phyloP scores from a whole-genome alignment of 2,888 invertebrate species.

The Labia minor region DNA sequence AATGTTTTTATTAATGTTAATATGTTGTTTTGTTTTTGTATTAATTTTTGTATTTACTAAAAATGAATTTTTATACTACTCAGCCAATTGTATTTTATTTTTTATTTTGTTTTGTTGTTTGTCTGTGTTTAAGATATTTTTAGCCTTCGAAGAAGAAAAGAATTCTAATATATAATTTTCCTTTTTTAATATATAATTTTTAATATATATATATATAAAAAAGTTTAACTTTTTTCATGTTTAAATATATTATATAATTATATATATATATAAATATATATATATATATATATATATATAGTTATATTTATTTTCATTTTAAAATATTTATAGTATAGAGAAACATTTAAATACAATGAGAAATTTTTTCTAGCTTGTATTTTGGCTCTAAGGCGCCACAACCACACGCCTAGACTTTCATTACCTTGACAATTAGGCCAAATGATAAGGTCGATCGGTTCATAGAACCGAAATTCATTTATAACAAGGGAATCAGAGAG shows the following conservation, averaged over 20 bases:
- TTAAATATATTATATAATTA: no score
- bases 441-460: slow-evolving; percentile 26
- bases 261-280: no score
- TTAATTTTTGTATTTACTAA: slow-evolving; percentile 2
- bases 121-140: no score
- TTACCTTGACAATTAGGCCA: slow-evolving; percentile 27
- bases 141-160: not conserved
- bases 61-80: not conserved
- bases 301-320: slow-evolving; percentile 21
- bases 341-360: slow-evolving; percentile 25
- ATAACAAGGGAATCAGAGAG: slow-evolving; percentile 22
- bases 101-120: no score
- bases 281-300: not conserved
- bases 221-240: not conserved
- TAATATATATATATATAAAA: slow-evolving; percentile 3
- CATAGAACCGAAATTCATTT: slow-evolving; percentile 27
- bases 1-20: no score
- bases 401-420: slow-evolving; percentile 19
- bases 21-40: no score
- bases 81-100: not conserved
- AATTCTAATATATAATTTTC: not conserved
- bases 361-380: slow-evolving; percentile 20
- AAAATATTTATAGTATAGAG: slow-evolving; percentile 23
- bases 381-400: slow-evolving; percentile 15
- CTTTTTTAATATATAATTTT: no score